Conservation (phyloP, 1,140 invertebrate species). For the Aphis craccivora region DNA sequence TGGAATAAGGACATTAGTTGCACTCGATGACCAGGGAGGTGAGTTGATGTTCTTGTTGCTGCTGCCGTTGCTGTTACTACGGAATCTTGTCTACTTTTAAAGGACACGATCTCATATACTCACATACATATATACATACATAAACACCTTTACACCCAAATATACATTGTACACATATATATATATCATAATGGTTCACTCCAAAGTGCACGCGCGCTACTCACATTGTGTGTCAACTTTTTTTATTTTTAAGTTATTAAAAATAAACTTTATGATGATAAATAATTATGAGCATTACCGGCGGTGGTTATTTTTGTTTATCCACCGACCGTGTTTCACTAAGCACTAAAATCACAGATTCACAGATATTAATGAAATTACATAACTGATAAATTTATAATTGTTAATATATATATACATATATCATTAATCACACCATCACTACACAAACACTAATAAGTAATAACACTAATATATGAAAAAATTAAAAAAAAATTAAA, state of each 20-base stretch:
- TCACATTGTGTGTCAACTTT: conserved; percentile 30
- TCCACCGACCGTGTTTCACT: not conserved
- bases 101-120: not conserved
- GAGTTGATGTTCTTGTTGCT: conserved; percentile 68
- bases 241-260: conserved; percentile 7
- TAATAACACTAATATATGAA: not conserved
- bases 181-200: conserved; percentile 25
- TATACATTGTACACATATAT: conserved; percentile 1
- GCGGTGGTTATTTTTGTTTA: conserved; percentile 17
- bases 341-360: conserved; percentile 33
- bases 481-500: not conserved
- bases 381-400: not conserved
- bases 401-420: conserved; percentile 30
- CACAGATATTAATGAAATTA: conserved; percentile 15
- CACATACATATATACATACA: not conserved
- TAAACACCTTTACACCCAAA: not conserved
- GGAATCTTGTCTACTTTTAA: conserved; percentile 16
- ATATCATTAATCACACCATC: not conserved
- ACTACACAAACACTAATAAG: conserved; percentile 32
- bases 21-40: conserved; percentile 99
- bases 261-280: not conserved
- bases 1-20: conserved; percentile 97
- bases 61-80: conserved; percentile 20
- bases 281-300: conserved; percentile 43
- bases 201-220: conserved; percentile 15